Evolutionary conservation across 2,113 vertebrate species (phyloP).

Genomic region (Brachionichthys hirsutus): DNA sequence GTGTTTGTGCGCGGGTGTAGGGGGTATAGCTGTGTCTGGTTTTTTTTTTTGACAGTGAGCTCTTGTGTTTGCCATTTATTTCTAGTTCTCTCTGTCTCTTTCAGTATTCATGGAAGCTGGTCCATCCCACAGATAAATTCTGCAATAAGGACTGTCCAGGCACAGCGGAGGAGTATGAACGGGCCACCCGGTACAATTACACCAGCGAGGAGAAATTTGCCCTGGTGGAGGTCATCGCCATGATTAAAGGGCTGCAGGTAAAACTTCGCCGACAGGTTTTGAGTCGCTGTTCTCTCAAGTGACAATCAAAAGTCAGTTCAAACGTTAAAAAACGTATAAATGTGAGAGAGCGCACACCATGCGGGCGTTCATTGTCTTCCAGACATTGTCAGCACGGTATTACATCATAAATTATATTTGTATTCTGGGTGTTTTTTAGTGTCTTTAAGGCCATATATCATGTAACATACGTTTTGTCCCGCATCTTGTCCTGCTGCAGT

Average conservation of each 20-base stretch:
- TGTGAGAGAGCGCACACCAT: too few species aligned
- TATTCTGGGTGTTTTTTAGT: too few species aligned
- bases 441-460: too few species aligned
- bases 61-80: slow-evolving; percentile 21
- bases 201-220: slow-evolving; percentile 99
- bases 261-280: not conserved
- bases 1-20: not conserved
- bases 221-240: slow-evolving; percentile 97
- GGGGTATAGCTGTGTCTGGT: not conserved
- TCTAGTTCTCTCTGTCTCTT: slow-evolving; percentile 10
- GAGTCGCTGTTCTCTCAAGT: too few species aligned
- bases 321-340: too few species aligned
- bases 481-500: too few species aligned
- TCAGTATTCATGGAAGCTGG: slow-evolving; percentile 98
- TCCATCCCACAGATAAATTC: slow-evolving; percentile 99
- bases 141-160: slow-evolving; percentile 99
- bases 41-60: slow-evolving; percentile 24
- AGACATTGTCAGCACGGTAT: too few species aligned
- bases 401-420: too few species aligned
- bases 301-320: not conserved
- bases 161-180: slow-evolving; percentile 95
- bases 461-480: too few species aligned
- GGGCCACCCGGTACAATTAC: slow-evolving; percentile 97
- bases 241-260: slow-evolving; percentile 97
- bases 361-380: too few species aligned